Conservation (phyloP, 64 coral and sea anemone genomes). For the Pachyseris speciosa region DNA sequence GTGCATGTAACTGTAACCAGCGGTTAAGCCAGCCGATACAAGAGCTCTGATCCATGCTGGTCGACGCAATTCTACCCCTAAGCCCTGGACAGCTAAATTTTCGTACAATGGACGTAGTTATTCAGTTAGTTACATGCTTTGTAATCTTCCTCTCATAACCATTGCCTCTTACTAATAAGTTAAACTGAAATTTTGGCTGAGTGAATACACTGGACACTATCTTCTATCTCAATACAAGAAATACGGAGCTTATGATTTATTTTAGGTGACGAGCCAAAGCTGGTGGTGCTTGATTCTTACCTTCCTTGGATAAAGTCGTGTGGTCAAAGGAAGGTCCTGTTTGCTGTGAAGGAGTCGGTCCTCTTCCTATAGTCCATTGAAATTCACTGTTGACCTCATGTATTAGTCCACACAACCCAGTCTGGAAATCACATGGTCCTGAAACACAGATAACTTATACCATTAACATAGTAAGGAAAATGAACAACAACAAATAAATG, state of each 20-base stretch:
- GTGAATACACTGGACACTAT: no score
- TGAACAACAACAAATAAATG: background rate
- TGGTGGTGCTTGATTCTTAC: background rate
- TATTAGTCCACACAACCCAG: constrained; percentile 36
- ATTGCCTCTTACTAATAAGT: no score
- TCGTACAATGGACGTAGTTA: no score
- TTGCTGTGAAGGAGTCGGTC: background rate
- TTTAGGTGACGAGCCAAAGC: background rate
- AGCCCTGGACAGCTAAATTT: no score
- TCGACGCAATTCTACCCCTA: no score
- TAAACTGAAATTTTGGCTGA: no score
- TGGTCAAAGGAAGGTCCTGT: constrained; percentile 53
- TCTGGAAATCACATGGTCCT: constrained; percentile 31
- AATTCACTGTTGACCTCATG: background rate
- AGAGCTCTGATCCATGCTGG: no score
- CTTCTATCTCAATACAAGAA: no score
- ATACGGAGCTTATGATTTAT: background rate
- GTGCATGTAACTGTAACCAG: no score
- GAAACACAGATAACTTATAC: background rate
- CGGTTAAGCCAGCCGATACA: no score
- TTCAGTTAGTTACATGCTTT: no score
- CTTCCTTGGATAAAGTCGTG: constrained; percentile 10
- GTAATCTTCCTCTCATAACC: no score
- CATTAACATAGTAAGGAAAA: background rate
- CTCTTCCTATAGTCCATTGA: background rate